A percentile compares a stretch with the other conserved stretches of the same genome.
Evolutionary conservation across 2,797 vertebrate genomes (phyloP).

Genomic region (Lagorchestes hirsutus): DNA sequence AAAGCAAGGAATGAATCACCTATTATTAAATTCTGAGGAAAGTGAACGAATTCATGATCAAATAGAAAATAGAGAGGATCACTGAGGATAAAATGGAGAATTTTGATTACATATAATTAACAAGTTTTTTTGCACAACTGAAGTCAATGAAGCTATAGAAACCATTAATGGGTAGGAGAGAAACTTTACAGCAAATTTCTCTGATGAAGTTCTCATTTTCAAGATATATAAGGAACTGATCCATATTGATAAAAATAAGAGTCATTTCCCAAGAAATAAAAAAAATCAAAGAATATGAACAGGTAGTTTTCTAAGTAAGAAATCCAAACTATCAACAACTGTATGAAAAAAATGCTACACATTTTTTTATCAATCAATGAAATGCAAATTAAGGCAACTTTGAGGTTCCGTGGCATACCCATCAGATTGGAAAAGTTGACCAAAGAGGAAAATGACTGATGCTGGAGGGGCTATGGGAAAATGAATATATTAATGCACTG

Average conservation of each 20-base stretch:
- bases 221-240: not conserved
- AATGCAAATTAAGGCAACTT: not conserved
- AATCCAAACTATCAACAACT: not conserved
- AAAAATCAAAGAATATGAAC: not conserved
- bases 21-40: not conserved
- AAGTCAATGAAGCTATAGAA: not conserved
- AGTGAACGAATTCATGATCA: not conserved
- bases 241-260: not conserved
- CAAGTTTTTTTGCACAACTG: not conserved
- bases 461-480: not conserved
- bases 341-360: not conserved
- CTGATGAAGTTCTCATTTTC: not conserved
- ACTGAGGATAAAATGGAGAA: not conserved
- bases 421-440: not conserved
- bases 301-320: not conserved
- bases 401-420: not conserved
- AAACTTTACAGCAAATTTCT: not conserved
- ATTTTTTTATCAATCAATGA: not conserved
- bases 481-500: not conserved
- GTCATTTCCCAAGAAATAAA: not conserved
- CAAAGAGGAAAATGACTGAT: not conserved
- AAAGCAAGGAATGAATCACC: not conserved
- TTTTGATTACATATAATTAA: not conserved
- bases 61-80: not conserved
- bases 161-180: not conserved